Percentiles rank a stretch among this genome's conserved stretches.
These are phyloP conservation scores for Neoniphon sammara DNA, from an alignment of 2,797 vertebrate species.

Conservation along the genomic window DNA sequence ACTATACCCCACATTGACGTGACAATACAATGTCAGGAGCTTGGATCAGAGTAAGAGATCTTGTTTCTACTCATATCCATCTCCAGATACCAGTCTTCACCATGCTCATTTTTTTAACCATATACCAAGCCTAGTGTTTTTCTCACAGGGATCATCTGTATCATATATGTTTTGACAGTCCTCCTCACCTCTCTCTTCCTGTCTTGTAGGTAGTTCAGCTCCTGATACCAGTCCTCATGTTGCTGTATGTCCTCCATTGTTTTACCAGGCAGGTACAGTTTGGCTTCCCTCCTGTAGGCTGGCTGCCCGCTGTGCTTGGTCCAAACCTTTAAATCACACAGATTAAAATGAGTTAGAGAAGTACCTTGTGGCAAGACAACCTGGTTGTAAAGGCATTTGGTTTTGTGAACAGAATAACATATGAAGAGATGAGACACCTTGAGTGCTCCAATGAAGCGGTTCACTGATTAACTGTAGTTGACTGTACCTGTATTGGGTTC, in stretches of 20 bases:
- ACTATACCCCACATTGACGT: too few species aligned
- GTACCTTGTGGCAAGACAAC: neutral
- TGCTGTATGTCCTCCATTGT: constrained; percentile 85
- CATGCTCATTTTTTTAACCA: neutral
- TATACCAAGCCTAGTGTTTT: neutral
- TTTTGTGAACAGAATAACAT: too few species aligned
- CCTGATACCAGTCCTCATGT: constrained; percentile 90
- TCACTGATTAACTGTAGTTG: too few species aligned
- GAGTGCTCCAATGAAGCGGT: too few species aligned
- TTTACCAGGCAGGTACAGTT: constrained; percentile 85
- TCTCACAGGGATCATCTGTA: neutral
- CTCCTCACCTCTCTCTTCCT: constrained; percentile 89
- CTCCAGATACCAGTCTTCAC: neutral
- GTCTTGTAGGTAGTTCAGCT: constrained; percentile 86
- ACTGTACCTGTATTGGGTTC: too few species aligned
- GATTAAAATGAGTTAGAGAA: constrained; percentile 1
- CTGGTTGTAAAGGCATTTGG: too few species aligned
- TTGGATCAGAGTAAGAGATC: neutral
- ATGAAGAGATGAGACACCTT: too few species aligned
- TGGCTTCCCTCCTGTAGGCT: constrained; percentile 84
- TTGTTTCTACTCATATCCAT: neutral
- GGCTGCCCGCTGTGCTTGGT: constrained; percentile 85
- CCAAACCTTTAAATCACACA: constrained; percentile 65
- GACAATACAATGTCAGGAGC: neutral
- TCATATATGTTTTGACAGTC: neutral